Evolutionary conservation across 2,113 vertebrate genomes (phyloP).

Genomic region (Chloropsis cyanopogon): DNA sequence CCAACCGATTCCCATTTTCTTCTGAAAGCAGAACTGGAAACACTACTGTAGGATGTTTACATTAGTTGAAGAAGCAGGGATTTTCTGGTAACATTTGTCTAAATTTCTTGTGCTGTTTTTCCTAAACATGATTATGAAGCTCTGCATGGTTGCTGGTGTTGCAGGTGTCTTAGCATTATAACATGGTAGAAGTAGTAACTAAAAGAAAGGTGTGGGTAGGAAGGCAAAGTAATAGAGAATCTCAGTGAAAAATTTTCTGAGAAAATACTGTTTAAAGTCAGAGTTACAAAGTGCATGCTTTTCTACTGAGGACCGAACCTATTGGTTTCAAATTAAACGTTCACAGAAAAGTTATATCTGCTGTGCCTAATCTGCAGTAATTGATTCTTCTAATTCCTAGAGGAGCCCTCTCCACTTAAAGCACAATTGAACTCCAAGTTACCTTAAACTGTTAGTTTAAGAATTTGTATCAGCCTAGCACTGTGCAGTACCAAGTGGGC

Average conservation of each 20-base stretch:
- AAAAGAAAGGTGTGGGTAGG: not conserved
- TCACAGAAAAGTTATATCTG: conserved; percentile 38
- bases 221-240: not conserved
- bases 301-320: not conserved
- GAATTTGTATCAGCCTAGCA: not conserved
- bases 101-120: not conserved
- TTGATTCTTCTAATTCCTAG: conserved; percentile 47
- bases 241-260: not conserved
- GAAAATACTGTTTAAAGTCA: not conserved
- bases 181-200: not conserved
- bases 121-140: not conserved
- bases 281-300: not conserved
- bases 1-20: not conserved
- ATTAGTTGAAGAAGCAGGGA: not conserved
- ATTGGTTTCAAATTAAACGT: conserved; percentile 53
- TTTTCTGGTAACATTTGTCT: not conserved
- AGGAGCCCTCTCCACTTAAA: conserved; percentile 41
- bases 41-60: not conserved
- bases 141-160: not conserved
- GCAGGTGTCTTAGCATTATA: not conserved
- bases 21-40: not conserved
- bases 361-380: not conserved
- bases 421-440: conserved; percentile 41
- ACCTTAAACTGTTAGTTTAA: conserved; percentile 27
- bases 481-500: not conserved